phyloP scores from a whole-genome alignment of 2,797 vertebrate species.

The Rhinoraja longicauda region DNA sequence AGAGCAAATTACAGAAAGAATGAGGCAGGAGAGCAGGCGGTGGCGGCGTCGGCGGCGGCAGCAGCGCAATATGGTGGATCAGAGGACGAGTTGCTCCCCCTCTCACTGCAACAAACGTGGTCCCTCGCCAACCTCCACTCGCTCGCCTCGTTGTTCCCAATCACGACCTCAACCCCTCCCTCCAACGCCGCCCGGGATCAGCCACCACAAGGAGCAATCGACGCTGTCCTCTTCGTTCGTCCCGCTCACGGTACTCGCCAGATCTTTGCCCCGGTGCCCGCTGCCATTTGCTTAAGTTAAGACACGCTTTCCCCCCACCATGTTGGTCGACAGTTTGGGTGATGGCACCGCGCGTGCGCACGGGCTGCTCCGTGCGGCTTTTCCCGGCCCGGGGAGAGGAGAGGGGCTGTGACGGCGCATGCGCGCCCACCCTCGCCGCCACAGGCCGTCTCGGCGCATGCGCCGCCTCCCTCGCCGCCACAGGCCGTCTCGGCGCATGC shows the following conservation, averaged over 20 bases:
- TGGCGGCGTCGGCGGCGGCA: neutral
- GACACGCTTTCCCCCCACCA: neutral
- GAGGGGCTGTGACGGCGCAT: no score
- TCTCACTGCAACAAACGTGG: slow-evolving; percentile 29
- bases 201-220: neutral
- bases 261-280: neutral
- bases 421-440: neutral
- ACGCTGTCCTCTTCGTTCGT: neutral
- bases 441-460: neutral
- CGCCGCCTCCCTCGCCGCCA: neutral
- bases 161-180: neutral
- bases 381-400: neutral
- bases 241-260: neutral
- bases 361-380: neutral
- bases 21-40: neutral
- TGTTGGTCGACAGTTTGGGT: neutral
- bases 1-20: neutral
- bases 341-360: neutral
- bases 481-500: no score
- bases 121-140: neutral
- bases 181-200: neutral
- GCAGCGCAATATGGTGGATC: slow-evolving; percentile 28
- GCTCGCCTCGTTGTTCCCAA: neutral
- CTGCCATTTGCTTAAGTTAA: neutral
- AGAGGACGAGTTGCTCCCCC: neutral